phyloP scores from a whole-genome alignment of 2,888 invertebrate species.

The Drosophila lutescens region DNA sequence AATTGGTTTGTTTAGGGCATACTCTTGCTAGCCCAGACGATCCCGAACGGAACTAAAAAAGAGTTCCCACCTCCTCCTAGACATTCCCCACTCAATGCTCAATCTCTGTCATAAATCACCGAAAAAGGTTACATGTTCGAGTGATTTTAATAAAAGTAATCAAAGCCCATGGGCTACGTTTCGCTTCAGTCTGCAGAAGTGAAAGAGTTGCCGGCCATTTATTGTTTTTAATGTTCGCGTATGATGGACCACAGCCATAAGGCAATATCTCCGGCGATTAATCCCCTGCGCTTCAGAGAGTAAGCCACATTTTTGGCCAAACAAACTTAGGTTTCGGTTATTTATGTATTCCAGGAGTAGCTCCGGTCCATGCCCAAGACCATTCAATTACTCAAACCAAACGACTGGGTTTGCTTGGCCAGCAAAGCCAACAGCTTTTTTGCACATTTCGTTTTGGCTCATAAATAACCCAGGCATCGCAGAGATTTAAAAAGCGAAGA shows the following conservation, averaged over 20 bases:
- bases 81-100: background rate
- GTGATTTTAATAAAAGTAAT: conserved; percentile 57
- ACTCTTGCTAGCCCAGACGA: conserved; percentile 7
- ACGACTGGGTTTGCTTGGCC: conserved; percentile 1
- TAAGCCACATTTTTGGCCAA: conserved; percentile 9
- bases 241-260: conserved; percentile 41
- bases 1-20: conserved; percentile 71
- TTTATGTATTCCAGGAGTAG: conserved; percentile 40
- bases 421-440: background rate
- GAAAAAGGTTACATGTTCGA: conserved; percentile 37
- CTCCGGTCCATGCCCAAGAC: conserved; percentile 33
- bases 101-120: conserved; percentile 56
- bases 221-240: conserved; percentile 42
- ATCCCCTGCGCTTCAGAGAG: conserved; percentile 11
- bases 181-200: conserved; percentile 37
- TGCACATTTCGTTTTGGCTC: conserved; percentile 14
- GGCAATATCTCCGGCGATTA: conserved; percentile 9
- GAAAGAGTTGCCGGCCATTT: conserved; percentile 49
- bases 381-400: conserved; percentile 24
- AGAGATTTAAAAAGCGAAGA: conserved; percentile 46
- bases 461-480: conserved; percentile 38
- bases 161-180: conserved; percentile 46
- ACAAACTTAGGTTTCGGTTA: conserved; percentile 37
- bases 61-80: conserved; percentile 26
- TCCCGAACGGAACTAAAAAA: conserved; percentile 13